Conservation (phyloP, 2,888 invertebrate species). For the Xestoiulus laeticollis region DNA sequence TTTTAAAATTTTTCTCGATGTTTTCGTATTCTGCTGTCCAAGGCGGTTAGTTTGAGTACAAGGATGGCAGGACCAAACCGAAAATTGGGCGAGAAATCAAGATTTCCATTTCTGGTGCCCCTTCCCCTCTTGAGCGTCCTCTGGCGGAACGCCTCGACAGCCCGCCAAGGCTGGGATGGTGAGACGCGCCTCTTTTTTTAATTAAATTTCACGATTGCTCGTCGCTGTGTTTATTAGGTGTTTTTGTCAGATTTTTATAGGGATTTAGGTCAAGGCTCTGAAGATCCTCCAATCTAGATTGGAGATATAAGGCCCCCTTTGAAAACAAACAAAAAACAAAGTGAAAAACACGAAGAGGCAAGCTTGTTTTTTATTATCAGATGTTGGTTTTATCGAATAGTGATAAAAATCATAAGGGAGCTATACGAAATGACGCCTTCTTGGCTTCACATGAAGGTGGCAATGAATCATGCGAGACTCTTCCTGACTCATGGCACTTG, state of each 20-base stretch:
- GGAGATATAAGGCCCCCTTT: neutral
- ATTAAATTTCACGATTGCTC: neutral
- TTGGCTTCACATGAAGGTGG: too few relatives aligned
- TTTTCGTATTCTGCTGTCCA: neutral
- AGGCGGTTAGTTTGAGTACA: neutral
- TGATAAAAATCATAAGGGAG: too few relatives aligned
- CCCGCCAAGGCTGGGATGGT: conserved; percentile 5
- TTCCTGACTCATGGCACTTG: neutral
- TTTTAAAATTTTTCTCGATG: neutral
- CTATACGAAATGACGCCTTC: too few relatives aligned
- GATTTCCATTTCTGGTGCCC: neutral
- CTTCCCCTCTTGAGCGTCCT: neutral
- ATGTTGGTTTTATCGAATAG: too few relatives aligned
- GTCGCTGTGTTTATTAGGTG: neutral
- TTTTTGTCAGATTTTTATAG: conserved; percentile 26
- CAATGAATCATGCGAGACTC: neutral
- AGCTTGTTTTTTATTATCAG: too few relatives aligned
- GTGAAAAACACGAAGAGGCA: neutral
- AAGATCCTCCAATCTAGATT: conserved; percentile 22
- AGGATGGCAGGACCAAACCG: neutral
- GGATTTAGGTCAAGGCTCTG: conserved; percentile 17
- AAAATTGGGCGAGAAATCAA: neutral
- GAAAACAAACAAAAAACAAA: conserved; percentile 17
- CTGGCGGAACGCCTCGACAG: neutral
- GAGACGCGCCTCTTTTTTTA: neutral